Conservation (phyloP, 2,113 vertebrate genomes). For the Phyllostomus hastatus region DNA sequence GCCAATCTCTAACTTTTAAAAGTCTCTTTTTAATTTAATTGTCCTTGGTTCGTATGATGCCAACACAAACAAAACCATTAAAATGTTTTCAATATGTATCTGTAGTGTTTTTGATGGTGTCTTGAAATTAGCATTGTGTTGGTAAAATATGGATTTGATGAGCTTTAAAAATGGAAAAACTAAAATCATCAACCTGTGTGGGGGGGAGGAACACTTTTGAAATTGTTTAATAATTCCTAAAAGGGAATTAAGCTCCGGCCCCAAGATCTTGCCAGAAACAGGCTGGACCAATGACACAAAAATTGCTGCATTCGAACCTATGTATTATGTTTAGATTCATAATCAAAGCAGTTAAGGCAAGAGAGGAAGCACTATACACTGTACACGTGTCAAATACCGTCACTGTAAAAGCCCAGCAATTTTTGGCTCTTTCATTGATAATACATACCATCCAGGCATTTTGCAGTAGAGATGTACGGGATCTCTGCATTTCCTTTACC, state of each 20-base stretch:
- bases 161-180: slow-evolving; percentile 58
- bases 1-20: slow-evolving; percentile 84
- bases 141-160: slow-evolving; percentile 66
- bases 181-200: slow-evolving; percentile 40
- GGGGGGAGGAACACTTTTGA: neutral
- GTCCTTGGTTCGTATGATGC: slow-evolving; percentile 74
- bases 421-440: slow-evolving; percentile 31
- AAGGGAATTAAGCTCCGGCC: neutral
- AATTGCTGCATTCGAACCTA: neutral
- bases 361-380: neutral
- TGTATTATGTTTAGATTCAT: neutral
- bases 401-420: neutral
- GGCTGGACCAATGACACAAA: neutral
- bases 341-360: slow-evolving; percentile 25
- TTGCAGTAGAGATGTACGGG: neutral
- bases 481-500: slow-evolving; percentile 21
- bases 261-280: neutral
- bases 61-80: slow-evolving; percentile 77
- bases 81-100: slow-evolving; percentile 78
- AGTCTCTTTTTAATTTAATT: slow-evolving; percentile 81
- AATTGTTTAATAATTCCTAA: neutral
- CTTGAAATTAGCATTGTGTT: slow-evolving; percentile 72
- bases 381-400: neutral
- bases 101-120: slow-evolving; percentile 63
- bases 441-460: slow-evolving; percentile 8